These are phyloP conservation scores for Heterocephalus glaber DNA, from an alignment of 2,113 vertebrate genomes.

Conservation along the genomic window DNA sequence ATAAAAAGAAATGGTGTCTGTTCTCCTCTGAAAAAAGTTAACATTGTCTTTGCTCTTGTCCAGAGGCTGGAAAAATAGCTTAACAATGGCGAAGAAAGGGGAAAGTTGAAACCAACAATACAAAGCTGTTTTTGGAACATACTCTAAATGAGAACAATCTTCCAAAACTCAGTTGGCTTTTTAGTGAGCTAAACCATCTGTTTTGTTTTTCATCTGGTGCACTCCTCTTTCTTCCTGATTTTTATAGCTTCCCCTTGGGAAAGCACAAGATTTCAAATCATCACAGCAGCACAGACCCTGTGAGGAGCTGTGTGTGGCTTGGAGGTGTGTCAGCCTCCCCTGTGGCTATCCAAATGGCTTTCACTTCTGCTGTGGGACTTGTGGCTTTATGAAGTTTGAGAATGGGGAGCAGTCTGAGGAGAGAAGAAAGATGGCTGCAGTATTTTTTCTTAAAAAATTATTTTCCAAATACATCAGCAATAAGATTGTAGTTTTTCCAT, in stretches of 20 bases:
- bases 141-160: conserved; percentile 58
- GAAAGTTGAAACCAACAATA: conserved; percentile 36
- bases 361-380: neutral
- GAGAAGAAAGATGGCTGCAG: neutral
- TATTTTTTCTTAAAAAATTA: neutral
- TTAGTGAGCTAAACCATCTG: conserved; percentile 32
- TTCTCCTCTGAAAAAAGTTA: conserved; percentile 7
- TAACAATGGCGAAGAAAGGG: neutral
- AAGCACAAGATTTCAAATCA: conserved; percentile 29
- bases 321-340: neutral
- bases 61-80: conserved; percentile 32
- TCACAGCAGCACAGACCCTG: neutral
- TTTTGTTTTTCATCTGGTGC: conserved; percentile 19
- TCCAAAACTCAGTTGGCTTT: conserved; percentile 61
- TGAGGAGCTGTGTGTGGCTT: neutral
- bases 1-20: conserved; percentile 8
- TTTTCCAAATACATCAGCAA: neutral
- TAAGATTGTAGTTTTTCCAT: neutral
- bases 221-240: conserved; percentile 30
- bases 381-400: conserved; percentile 11
- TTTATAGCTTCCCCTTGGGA: conserved; percentile 55
- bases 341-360: neutral
- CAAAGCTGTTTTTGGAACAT: conserved; percentile 42
- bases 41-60: conserved; percentile 11
- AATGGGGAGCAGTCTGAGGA: neutral